phyloP scores from a whole-genome alignment of 2,888 invertebrate species.

The Netelia virgata region DNA sequence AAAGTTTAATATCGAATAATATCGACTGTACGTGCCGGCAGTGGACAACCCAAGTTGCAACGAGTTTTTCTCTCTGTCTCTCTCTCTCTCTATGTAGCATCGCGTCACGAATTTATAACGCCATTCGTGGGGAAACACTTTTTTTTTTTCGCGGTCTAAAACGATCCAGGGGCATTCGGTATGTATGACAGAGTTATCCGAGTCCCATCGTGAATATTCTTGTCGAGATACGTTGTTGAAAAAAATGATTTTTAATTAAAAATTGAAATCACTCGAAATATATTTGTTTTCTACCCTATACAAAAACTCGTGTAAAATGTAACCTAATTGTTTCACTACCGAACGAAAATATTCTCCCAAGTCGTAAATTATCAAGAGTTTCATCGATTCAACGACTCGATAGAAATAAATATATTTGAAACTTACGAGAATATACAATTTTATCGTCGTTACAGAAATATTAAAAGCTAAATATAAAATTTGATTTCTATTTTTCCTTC shows the following conservation, averaged over 20 bases:
- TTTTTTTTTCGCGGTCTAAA: not conserved
- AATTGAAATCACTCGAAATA: no score
- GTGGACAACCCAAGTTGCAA: conserved; percentile 25
- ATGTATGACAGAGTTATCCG: not conserved
- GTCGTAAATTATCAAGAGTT: not conserved
- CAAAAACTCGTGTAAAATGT: no score
- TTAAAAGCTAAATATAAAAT: not conserved
- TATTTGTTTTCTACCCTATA: no score
- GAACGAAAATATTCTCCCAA: not conserved
- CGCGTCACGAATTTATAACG: conserved; percentile 9
- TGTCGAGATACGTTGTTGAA: no score
- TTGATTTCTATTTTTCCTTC: not conserved
- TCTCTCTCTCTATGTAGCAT: not conserved
- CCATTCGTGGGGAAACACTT: not conserved
- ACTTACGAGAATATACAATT: not conserved
- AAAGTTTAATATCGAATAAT: conserved; percentile 61
- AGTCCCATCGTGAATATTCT: not conserved
- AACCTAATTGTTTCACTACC: no score
- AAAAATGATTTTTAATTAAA: no score
- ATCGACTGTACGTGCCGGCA: conserved; percentile 44
- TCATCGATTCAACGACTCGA: not conserved
- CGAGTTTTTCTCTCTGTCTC: not conserved
- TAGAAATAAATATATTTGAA: not conserved
- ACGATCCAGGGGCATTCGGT: not conserved
- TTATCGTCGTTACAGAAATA: not conserved